Percentiles rank a stretch among this genome's conserved stretches.
Conservation (phyloP, 2,113 vertebrate genomes). For the Microtus pennsylvanicus region DNA sequence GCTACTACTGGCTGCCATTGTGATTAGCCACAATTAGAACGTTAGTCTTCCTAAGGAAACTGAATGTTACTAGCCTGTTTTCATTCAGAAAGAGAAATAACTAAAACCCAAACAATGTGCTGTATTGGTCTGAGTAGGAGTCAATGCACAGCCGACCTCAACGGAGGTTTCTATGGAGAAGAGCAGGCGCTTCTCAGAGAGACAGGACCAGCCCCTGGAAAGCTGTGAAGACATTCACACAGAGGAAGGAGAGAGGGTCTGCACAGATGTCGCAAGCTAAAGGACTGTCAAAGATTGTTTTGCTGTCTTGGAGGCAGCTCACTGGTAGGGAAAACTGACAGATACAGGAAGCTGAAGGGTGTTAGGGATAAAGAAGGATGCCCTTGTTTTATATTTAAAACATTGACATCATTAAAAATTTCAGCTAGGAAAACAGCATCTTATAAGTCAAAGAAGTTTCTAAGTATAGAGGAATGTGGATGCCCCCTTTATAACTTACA, state of each 20-base stretch:
- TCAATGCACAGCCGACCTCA: background rate
- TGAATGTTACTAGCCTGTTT: conserved; percentile 23
- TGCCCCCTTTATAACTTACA: background rate
- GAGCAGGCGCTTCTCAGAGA: background rate
- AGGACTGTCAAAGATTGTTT: background rate
- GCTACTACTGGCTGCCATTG: background rate
- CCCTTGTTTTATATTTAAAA: background rate
- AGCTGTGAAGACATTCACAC: background rate
- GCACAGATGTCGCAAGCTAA: background rate
- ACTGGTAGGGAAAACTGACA: background rate
- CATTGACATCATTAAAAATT: background rate
- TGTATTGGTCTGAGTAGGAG: too few relatives aligned
- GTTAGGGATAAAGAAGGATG: background rate
- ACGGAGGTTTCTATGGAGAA: background rate
- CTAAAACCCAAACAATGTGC: background rate
- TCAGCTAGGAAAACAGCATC: background rate
- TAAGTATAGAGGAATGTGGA: background rate
- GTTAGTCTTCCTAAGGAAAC: background rate
- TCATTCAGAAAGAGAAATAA: conserved; percentile 21
- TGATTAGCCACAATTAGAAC: background rate
- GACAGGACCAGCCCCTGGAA: background rate
- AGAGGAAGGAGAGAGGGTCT: background rate
- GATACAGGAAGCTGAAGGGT: background rate
- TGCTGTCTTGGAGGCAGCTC: background rate
- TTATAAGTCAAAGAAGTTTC: background rate